A percentile compares a stretch with the other conserved stretches of the same genome.
Evolutionary conservation across 92 coral and sea anemone species (phyloP).

Genomic region (Porites rus): DNA sequence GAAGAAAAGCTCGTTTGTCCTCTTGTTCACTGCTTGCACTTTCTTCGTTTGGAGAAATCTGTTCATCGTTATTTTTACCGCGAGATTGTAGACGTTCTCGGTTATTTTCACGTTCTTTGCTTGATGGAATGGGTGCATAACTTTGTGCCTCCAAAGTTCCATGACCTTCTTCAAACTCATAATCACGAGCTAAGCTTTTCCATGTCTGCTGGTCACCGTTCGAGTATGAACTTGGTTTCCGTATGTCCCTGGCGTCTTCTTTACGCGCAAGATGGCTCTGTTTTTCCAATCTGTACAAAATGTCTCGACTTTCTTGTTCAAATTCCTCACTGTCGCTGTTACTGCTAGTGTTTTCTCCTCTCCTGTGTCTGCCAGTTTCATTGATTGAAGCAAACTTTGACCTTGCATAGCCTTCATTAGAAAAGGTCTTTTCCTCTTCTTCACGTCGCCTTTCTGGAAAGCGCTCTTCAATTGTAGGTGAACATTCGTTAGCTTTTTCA

Average conservation of each 20-base stretch:
- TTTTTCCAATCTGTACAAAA: not conserved
- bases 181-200: not conserved
- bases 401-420: not conserved
- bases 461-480: not conserved
- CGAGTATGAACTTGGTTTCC: not conserved
- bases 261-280: not conserved
- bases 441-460: not conserved
- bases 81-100: not conserved
- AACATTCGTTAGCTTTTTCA: not conserved
- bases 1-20: not conserved
- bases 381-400: not conserved
- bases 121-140: not conserved
- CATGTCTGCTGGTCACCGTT: not conserved
- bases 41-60: not conserved
- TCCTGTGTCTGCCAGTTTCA: not conserved
- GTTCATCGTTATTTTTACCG: not conserved
- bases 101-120: not conserved
- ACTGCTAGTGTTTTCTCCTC: not conserved
- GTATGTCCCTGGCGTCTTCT: not conserved
- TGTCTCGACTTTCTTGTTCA: not conserved
- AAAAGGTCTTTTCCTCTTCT: not conserved
- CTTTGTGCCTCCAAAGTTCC: not conserved
- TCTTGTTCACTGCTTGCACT: not conserved
- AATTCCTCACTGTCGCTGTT: constrained; percentile 12
- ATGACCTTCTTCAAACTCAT: not conserved